These are phyloP conservation scores for Cantharis rustica DNA, from an alignment of 2,888 invertebrate genomes.

Conservation along the genomic window DNA sequence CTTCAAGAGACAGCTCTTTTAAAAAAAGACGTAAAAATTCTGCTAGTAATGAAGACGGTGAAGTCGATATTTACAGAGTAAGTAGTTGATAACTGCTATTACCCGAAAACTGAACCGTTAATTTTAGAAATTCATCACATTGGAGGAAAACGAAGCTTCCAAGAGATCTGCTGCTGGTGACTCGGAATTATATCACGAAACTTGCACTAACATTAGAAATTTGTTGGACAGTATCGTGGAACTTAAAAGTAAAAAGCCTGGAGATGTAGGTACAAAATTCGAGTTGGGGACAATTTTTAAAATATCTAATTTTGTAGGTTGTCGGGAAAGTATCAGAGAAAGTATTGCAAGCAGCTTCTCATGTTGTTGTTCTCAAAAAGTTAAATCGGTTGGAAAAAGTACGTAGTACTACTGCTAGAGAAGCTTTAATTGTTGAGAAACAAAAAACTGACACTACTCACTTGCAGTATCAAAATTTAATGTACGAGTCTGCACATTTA, in stretches of 20 bases:
- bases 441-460: slow-evolving; percentile 89
- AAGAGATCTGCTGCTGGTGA: slow-evolving; percentile 70
- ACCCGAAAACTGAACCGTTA: slow-evolving; percentile 15
- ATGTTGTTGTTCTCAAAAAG: slow-evolving; percentile 84
- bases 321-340: slow-evolving; percentile 67
- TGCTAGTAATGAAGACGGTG: slow-evolving; percentile 55
- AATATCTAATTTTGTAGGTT: slow-evolving; percentile 55
- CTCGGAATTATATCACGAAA: slow-evolving; percentile 67
- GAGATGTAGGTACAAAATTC: slow-evolving; percentile 57
- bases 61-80: slow-evolving; percentile 67
- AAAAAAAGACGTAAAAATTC: slow-evolving; percentile 64
- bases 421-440: slow-evolving; percentile 81
- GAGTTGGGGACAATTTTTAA: background rate
- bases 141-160: slow-evolving; percentile 76
- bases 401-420: slow-evolving; percentile 79
- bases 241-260: slow-evolving; percentile 64
- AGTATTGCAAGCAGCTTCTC: slow-evolving; percentile 73
- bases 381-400: slow-evolving; percentile 90
- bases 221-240: slow-evolving; percentile 72
- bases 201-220: slow-evolving; percentile 72
- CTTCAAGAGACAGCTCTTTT: slow-evolving; percentile 38
- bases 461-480: slow-evolving; percentile 87
- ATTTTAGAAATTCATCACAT: slow-evolving; percentile 68
- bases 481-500: slow-evolving; percentile 93
- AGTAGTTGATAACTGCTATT: slow-evolving; percentile 26